Base-by-base conservation (phyloP, 2,888 invertebrate genomes). In the Perithous albicinctus region DNA sequence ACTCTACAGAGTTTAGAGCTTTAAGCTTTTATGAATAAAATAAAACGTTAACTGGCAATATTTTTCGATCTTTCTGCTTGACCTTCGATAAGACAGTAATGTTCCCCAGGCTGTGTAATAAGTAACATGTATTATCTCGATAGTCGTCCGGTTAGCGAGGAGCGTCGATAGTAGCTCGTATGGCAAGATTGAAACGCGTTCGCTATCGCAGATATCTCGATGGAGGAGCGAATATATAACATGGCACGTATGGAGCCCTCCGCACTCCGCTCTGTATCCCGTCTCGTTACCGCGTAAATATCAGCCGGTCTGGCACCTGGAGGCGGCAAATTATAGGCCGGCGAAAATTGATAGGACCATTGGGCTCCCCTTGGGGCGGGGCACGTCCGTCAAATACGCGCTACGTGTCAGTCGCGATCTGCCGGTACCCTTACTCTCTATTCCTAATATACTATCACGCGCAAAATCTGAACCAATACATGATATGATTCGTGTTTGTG, bases 301-400 rank as follows among this genome's bases (percentile, higher is more conserved):
- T 85, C 84, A 83, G 75, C 63, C 80, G 82, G 80, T 43, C 51
- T 59, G 77, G 78, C 82, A 81, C 77, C 79, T 83, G 83, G 69
- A 70, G 77, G 84, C 77, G 81, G 80, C 84, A 86, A 87, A 88
- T 88, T 88, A 87, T 84, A 88, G 87, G 82, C 84, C 88, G 84
- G 86, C 80, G 80, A 85, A 86, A 88, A 88, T 88, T 87, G 87
- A 87, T 88, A 88, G 87, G 89, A 80, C 85, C 86, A 85, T 85
- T 81, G 74, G 56, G 69, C 70, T 76, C 78, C 61, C 83, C 81
- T 76, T 61, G 70, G 82, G 87, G 87, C 86, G 85, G 84, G 77
- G 80, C 84, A 64, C 41, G 82, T 88, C 84, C 85, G 86, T 86
- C 88, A 85, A 84, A 87, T 80, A 74, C 75, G 78, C 78, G 70